Base-by-base conservation (phyloP, 2,888 invertebrate species). In the Hyposoter didymator region DNA sequence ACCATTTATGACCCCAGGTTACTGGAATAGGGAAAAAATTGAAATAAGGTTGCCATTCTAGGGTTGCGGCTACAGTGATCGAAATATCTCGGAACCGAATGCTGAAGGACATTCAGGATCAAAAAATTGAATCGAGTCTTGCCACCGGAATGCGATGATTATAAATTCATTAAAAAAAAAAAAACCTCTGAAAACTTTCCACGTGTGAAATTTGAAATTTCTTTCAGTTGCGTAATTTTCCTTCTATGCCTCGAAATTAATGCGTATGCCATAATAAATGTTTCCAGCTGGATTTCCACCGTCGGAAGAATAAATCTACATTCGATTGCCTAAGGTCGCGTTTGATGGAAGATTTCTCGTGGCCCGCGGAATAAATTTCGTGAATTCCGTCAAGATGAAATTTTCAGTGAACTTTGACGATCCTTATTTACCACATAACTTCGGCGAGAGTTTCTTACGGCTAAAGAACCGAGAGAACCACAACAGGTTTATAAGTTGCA, bases 401-500 rank as follows among this genome's bases (percentile, higher is more conserved):
- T 75, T 78, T 82, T 82, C 69, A 22, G 62, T 64, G 49, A 62
- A 22, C 52, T n/a, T 47, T 35, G 47, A 74, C 49, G 67, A 22
- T 55, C 55, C 39, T 52, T 64, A 49, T 64, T 62, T 49, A 12
- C 22, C 19, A 43, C 62, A 14, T 59, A 43, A 74, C 47, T 43
- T 35, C 19, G 2, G n/a, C 39, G 70, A 35, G 55, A 45, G 74
- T 47, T 55, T 28, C 22, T 35, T 35, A 35, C 12, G 22, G 39
- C 28, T 45, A 80, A 70, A 59, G 62, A 22, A 62, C n/a, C 55
- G 39, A 59, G 43, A 39, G 43, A 66, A 55, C 39, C 49, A 76
- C 62, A 49, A 80, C 69, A 55, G 39, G 64, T 82, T 75, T 72
- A 45, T 43, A 62, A 19, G 67, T 85, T 85, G 70, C 82, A 72